These are phyloP conservation scores for Dasyurus viverrinus DNA, from an alignment of 2,113 vertebrate genomes.

Conservation along the genomic window DNA sequence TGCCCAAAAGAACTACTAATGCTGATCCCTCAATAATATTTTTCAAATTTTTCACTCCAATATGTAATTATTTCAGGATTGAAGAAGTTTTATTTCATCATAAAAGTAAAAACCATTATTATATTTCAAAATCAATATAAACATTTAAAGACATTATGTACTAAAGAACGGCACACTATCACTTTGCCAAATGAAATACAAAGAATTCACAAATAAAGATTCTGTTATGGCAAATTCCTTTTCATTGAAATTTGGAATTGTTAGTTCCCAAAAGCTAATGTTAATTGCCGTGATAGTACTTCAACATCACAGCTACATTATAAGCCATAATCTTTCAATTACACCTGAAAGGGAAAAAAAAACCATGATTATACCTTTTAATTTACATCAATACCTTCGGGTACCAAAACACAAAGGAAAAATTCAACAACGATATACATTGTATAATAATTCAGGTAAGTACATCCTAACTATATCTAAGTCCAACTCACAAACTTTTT, in stretches of 20 bases:
- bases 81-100: not conserved
- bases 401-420: slow-evolving; percentile 44
- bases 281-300: slow-evolving; percentile 4
- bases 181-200: no score
- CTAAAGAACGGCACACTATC: no score
- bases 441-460: slow-evolving; percentile 39
- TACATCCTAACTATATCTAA: slow-evolving; percentile 7
- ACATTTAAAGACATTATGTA: no score
- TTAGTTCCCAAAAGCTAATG: slow-evolving; percentile 8
- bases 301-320: slow-evolving; percentile 26
- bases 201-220: not conserved
- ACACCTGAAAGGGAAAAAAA: not conserved
- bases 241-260: slow-evolving; percentile 24
- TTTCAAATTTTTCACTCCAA: not conserved
- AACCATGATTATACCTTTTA: slow-evolving; percentile 39
- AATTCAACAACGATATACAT: slow-evolving; percentile 23
- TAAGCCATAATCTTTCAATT: slow-evolving; percentile 45
- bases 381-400: slow-evolving; percentile 28
- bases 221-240: slow-evolving; percentile 8
- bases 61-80: slow-evolving; percentile 21
- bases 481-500: not conserved
- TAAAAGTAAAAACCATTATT: slow-evolving; percentile 18
- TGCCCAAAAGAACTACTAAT: slow-evolving; percentile 2
- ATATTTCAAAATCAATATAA: no score
- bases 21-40: not conserved